These are phyloP conservation scores for Arizona elegans DNA, from an alignment of 2,113 vertebrate genomes.

Conservation along the genomic window DNA sequence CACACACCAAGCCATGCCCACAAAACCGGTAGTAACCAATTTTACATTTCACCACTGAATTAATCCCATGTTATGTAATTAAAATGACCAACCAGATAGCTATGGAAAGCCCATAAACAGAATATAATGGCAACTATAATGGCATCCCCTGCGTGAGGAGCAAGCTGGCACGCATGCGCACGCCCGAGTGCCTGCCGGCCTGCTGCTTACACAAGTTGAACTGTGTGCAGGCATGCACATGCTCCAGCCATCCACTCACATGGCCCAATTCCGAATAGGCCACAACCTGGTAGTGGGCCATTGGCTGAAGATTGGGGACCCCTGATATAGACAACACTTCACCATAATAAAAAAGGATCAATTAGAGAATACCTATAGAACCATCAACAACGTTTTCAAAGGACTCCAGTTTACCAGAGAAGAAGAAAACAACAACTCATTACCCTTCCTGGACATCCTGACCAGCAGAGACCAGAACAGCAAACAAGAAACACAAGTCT, in stretches of 20 bases:
- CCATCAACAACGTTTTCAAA: not conserved
- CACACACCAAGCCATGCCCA: too few species aligned
- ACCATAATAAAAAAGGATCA: not conserved
- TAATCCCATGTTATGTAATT: not conserved
- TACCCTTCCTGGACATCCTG: not conserved
- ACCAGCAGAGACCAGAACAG: not conserved
- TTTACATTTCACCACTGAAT: not conserved
- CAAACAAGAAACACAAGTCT: not conserved
- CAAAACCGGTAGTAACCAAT: too few species aligned
- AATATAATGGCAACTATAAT: not conserved
- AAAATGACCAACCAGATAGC: not conserved
- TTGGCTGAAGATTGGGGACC: not conserved
- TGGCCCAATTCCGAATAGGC: not conserved
- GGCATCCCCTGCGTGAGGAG: not conserved
- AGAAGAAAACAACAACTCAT: not conserved
- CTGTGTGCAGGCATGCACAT: not conserved
- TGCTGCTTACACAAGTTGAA: too few species aligned
- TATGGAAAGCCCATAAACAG: not conserved
- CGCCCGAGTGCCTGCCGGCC: too few species aligned
- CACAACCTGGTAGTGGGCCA: not conserved
- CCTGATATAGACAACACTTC: not conserved
- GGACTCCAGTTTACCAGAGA: not conserved
- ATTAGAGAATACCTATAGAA: not conserved
- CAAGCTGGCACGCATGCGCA: not conserved
- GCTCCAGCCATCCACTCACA: not conserved